Evolutionary conservation across 2,888 invertebrate species (phyloP), one percentile per base, ranked within the genome.

Genomic region (Dynastes grantii): DNA sequence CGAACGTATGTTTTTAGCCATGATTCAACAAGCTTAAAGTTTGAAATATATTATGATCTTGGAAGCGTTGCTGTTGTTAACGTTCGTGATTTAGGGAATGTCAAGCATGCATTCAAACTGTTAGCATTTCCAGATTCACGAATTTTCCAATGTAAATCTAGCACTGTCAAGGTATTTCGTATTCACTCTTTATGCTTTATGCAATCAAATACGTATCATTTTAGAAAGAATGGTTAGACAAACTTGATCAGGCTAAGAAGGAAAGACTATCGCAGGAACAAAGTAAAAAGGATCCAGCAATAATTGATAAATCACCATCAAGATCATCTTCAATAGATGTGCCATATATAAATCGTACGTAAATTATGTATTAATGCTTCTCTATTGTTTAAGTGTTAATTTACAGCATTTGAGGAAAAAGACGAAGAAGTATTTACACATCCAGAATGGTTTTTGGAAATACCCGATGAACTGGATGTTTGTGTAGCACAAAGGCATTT

Each of bases 401-500:
- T 77, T 77, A 6, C 40, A 89, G 90, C 89, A 51, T 89, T 89
- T 83, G 88, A 88, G 55, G 90, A 90, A 80, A 83, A 84, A 37
- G 88, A 88, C 76, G 89, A 89, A 65, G 88, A 88, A 67, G 82
- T 81, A 61, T 83, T 83, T 9, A 81, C 83, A 29, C 88, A 88
- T 61, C 96, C 97, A 0, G 96, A 97, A 85, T 98, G 98, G 98
- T 89, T 98, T 76, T 89, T 94, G 78, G 97, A 98, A 88, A 94
- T 96, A 2, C 94, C 96, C 0, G 98, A 98, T 88, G 98, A 98
- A 88, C 90, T 99, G 76, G 98, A 99, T 90, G 97, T 98, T 13
- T 93, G 95, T 84, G 96, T 98, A 82, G 98, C 98, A 0, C 97
- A 98, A 89, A 92, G 98, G 84, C 97, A 98, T 88, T 98, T 98